A percentile compares a stretch with the other conserved stretches of the same genome.
Evolutionary conservation across 1,140 invertebrate species (phyloP).

Genomic region (Drosophila dunni): DNA sequence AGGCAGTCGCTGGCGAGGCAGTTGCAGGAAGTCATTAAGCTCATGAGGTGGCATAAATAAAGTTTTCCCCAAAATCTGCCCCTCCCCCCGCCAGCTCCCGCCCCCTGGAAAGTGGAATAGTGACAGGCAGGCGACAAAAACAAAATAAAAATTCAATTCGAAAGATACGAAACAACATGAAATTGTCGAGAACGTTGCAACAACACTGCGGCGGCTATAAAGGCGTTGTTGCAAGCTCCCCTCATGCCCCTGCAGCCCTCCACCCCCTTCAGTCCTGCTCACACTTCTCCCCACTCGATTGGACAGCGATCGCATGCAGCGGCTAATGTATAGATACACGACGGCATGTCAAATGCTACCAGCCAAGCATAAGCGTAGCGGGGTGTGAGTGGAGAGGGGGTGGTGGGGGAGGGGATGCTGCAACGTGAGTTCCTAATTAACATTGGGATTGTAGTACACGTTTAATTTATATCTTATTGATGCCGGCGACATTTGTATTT

Average conservation of each 20-base stretch:
- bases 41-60: conserved; percentile 71
- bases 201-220: conserved; percentile 25
- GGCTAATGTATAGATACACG: conserved; percentile 82
- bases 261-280: not conserved
- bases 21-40: conserved; percentile 81
- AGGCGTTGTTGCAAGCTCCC: conserved; percentile 34
- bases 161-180: conserved; percentile 58
- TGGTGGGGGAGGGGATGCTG: conserved; percentile 5
- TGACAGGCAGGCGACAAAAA: conserved; percentile 68
- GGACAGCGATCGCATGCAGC: conserved; percentile 54
- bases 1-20: conserved; percentile 20
- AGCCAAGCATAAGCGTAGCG: conserved; percentile 47
- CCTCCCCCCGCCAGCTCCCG: conserved; percentile 24
- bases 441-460: conserved; percentile 78
- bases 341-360: conserved; percentile 69
- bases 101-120: conserved; percentile 53
- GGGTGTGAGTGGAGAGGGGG: not conserved
- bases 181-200: conserved; percentile 48
- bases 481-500: conserved; percentile 82
- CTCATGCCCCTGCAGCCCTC: not conserved
- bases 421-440: conserved; percentile 79
- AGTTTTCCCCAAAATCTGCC: conserved; percentile 42
- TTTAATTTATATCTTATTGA: conserved; percentile 83
- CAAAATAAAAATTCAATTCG: conserved; percentile 71
- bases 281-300: not conserved